Percentiles rank a stretch among this genome's conserved stretches.
Conservation (phyloP, 2,113 vertebrate genomes). For the Heteronetta atricapilla region DNA sequence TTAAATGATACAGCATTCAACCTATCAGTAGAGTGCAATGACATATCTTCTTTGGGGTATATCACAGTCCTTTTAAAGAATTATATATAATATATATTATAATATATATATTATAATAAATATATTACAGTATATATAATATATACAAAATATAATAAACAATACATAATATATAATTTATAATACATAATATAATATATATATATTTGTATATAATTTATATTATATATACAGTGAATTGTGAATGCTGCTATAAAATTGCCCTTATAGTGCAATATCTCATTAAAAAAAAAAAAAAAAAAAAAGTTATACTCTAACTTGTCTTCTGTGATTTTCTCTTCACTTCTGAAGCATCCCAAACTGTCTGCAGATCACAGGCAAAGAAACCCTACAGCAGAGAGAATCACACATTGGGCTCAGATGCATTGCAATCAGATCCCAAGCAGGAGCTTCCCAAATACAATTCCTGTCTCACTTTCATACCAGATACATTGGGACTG, state of each 20-base stretch:
- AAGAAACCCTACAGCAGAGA: neutral
- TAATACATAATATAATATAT: no score
- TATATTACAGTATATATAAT: no score
- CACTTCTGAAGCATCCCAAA: neutral
- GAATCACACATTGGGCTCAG: neutral
- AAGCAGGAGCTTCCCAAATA: neutral
- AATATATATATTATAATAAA: no score
- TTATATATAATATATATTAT: no score
- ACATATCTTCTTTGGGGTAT: neutral
- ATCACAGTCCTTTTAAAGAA: neutral
- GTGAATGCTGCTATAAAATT: neutral
- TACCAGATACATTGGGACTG: accelerated
- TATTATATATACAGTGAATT: neutral
- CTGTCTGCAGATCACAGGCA: neutral
- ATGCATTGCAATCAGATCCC: neutral
- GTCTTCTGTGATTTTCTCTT: neutral
- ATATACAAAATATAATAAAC: no score
- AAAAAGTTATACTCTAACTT: neutral
- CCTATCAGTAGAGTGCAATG: neutral
- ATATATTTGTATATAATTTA: no score
- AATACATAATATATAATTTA: no score
- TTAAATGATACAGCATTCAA: neutral
- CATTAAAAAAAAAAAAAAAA: neutral
- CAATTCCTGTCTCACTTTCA: neutral
- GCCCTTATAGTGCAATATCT: neutral